A percentile compares a stretch with the other conserved stretches of the same genome.
Conservation (phyloP, 2,888 invertebrate species). For the Gastrophysa polygoni region DNA sequence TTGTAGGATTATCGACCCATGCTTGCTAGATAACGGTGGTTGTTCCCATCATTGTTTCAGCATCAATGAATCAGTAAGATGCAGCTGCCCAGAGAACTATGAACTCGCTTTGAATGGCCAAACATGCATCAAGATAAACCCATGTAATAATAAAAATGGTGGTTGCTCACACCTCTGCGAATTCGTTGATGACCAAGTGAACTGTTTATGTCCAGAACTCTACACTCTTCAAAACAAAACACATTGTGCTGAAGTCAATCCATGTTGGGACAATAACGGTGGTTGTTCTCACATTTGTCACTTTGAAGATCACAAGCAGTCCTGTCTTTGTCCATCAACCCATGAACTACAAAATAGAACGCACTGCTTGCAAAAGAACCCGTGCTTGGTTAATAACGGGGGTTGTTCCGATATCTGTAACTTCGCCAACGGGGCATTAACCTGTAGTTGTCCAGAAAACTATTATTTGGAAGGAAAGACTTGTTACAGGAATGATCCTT, state of each 20-base stretch:
- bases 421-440: slow-evolving; percentile 55
- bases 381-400: slow-evolving; percentile 64
- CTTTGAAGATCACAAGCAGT: slow-evolving; percentile 59
- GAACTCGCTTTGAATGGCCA: slow-evolving; percentile 39
- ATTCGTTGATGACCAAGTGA: slow-evolving; percentile 58
- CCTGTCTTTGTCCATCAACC: slow-evolving; percentile 63
- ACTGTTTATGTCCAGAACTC: slow-evolving; percentile 59
- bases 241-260: slow-evolving; percentile 55
- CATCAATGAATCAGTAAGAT: slow-evolving; percentile 52
- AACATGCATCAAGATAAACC: slow-evolving; percentile 57
- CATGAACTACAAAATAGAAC: slow-evolving; percentile 55
- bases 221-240: slow-evolving; percentile 53
- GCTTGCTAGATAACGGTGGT: slow-evolving; percentile 56
- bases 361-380: slow-evolving; percentile 59
- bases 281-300: slow-evolving; percentile 66
- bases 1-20: slow-evolving; percentile 59
- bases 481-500: slow-evolving; percentile 46
- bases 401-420: slow-evolving; percentile 68
- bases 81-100: slow-evolving; percentile 59
- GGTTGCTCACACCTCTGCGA: slow-evolving; percentile 63
- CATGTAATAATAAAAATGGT: slow-evolving; percentile 60
- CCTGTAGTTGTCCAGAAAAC: slow-evolving; percentile 60
- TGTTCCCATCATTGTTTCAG: slow-evolving; percentile 46
- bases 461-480: slow-evolving; percentile 47
- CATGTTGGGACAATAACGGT: slow-evolving; percentile 62